Base-by-base conservation (phyloP, 2,797 vertebrate species). In the Spinus olivaceus region DNA sequence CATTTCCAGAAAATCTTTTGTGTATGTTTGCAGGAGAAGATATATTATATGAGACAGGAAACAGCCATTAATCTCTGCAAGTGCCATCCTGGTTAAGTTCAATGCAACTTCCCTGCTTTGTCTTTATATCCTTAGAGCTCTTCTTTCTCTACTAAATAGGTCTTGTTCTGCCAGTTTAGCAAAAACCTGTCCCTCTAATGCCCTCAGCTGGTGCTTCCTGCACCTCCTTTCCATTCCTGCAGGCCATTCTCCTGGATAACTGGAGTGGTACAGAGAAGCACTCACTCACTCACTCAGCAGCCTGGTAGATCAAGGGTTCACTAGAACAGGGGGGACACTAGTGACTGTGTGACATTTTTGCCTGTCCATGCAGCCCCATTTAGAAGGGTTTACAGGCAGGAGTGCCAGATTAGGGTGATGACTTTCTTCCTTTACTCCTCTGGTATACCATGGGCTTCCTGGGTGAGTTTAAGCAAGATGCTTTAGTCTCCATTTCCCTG, bases 51-150 rank as follows among this genome's bases (percentile, higher is more conserved):
- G 81, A 69, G 57, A 74, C 44, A 46, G 94, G 91, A 96, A 96
- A 70, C 60, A 81, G 87, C 50, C 72, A 79, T 86, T 81, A 64
- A 92, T 80, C 79, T 66, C 83, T 91, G 56, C 46, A 91, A 87
- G 32, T 42, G 72, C 60, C 69, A 93, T 82, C 66, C 66, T 2
- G 0, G 39, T 87, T 95, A 80, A 86, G 61, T 80, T 96, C 66
- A 90, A 9, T 49, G 64, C 33, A 78, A 88, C 74, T 94, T 96
- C 85, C 84, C 65, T 85, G 86, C 84, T 96, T 97, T 96, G 95
- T 96, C 69, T 86, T 81, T 16, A 1, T 54, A 87, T 78, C 86
- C 84, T 96, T 94, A 85, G 65, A 82, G 63, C 35, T 93, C 69
- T 78, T 90, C 59, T 91, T 92, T 82, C 50, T 70, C 82, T 88